A percentile compares a stretch with the other conserved stretches of the same genome.
phyloP scores from a whole-genome alignment of 2,113 vertebrate species.

The Brevimyrus niger region DNA sequence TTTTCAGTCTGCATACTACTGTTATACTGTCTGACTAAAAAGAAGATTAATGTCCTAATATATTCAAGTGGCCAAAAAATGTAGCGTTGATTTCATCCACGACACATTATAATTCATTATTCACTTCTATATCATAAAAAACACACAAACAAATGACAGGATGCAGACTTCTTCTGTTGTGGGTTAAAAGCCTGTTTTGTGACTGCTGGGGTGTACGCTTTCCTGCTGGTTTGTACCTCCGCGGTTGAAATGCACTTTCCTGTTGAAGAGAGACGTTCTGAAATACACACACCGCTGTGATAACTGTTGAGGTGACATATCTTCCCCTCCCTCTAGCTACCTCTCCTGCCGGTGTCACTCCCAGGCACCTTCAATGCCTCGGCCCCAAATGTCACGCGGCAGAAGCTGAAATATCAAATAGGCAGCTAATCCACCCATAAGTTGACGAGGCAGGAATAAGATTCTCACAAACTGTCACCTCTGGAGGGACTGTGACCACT shows the following conservation, averaged over 20 bases:
- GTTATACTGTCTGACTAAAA: background rate
- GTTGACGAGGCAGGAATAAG: constrained; percentile 41
- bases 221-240: constrained; percentile 32
- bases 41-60: background rate
- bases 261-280: constrained; percentile 49
- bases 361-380: constrained; percentile 54
- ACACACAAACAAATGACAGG: background rate
- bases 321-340: constrained; percentile 28
- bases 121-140: background rate
- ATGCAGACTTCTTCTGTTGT: background rate
- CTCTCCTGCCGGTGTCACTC: constrained; percentile 51
- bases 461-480: constrained; percentile 42
- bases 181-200: background rate
- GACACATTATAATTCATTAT: background rate
- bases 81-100: background rate
- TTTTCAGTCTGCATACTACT: background rate
- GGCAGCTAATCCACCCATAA: constrained; percentile 50
- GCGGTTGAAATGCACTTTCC: constrained; percentile 49
- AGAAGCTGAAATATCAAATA: constrained; percentile 60
- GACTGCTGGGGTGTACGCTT: background rate
- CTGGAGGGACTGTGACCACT: constrained; percentile 39
- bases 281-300: constrained; percentile 51
- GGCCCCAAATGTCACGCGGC: constrained; percentile 64
- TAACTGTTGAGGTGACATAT: constrained; percentile 51
- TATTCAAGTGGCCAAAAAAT: background rate